Evolutionary conservation across 2,113 vertebrate species (phyloP).

Genomic region (Nettapus auritus): DNA sequence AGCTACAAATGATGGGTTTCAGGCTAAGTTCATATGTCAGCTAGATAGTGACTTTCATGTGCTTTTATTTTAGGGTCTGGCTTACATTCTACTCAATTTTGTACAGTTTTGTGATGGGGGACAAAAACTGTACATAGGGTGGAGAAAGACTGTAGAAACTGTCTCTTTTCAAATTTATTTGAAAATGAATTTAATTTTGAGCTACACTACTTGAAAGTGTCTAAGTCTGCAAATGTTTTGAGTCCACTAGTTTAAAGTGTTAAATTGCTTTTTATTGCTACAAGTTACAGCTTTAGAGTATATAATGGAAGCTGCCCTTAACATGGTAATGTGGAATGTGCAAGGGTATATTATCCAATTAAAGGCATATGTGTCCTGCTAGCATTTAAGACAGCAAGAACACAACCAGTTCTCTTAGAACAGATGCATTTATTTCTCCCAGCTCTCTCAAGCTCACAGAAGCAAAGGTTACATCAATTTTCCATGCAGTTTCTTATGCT

Average conservation of each 20-base stretch:
- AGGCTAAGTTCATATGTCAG: neutral
- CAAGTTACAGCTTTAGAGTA: neutral
- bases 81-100: neutral
- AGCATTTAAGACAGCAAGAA: neutral
- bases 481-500: neutral
- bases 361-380: neutral
- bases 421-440: neutral
- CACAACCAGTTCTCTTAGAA: neutral
- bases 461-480: neutral
- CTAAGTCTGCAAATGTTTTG: neutral
- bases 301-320: neutral
- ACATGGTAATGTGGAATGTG: neutral
- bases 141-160: neutral
- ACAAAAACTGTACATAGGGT: neutral
- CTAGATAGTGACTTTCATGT: neutral
- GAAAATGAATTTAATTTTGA: neutral
- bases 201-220: neutral
- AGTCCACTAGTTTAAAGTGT: neutral
- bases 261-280: constrained; percentile 13
- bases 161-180: neutral
- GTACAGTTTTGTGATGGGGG: neutral
- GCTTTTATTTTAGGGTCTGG: constrained; percentile 1
- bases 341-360: neutral
- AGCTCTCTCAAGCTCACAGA: neutral
- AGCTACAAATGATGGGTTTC: neutral